Conservation (phyloP, 2,888 invertebrate genomes). For the Cepaea hortensis region DNA sequence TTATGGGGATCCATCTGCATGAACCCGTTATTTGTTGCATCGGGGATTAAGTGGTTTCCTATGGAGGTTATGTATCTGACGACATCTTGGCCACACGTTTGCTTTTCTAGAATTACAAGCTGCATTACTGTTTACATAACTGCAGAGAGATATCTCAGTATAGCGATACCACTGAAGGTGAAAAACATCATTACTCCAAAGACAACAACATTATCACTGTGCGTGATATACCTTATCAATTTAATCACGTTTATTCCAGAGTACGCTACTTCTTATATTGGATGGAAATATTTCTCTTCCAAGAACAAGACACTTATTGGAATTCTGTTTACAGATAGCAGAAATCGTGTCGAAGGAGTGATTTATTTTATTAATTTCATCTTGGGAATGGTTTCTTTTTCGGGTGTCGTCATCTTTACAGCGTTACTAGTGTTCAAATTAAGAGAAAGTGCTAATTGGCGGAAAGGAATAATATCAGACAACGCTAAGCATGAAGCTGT, state of each 20-base stretch:
- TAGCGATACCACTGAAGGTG: neutral
- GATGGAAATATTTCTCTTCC: neutral
- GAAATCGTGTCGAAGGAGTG: neutral
- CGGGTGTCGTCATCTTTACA: neutral
- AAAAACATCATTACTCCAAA: neutral
- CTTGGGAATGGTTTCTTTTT: neutral
- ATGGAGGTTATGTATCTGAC: neutral
- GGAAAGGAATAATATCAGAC: neutral
- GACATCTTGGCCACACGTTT: conserved; percentile 2
- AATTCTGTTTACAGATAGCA: neutral
- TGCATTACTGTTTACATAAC: neutral
- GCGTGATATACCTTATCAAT: neutral
- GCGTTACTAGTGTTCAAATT: neutral
- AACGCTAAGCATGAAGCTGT: too few species aligned
- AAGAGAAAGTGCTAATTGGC: neutral
- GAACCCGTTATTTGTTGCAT: neutral
- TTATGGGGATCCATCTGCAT: neutral
- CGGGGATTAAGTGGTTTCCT: neutral
- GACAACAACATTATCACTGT: neutral
- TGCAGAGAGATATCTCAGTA: neutral
- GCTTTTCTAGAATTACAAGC: neutral
- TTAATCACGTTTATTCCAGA: neutral
- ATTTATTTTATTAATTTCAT: neutral
- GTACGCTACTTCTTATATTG: neutral
- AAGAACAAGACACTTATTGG: neutral